Conservation (phyloP, 2,888 invertebrate genomes). For the Lypha dubia region DNA sequence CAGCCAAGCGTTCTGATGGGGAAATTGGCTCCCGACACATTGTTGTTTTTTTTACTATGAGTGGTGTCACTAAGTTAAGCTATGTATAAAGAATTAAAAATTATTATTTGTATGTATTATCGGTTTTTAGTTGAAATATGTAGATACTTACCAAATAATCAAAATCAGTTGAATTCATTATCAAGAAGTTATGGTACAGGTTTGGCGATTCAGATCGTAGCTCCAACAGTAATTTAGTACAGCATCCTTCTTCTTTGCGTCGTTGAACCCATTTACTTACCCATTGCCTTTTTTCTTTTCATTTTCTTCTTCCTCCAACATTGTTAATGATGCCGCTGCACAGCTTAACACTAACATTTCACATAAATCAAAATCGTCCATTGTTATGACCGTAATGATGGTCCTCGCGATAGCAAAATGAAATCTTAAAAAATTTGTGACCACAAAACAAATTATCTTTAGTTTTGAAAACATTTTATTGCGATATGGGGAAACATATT, state of each 20-base stretch:
- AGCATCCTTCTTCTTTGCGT: neutral
- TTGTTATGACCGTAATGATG: too few relatives aligned
- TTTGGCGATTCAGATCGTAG: neutral
- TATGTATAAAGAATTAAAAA: too few relatives aligned
- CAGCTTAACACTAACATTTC: neutral
- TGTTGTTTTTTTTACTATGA: neutral
- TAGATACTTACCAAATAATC: neutral
- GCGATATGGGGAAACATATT: too few relatives aligned
- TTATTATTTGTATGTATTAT: too few relatives aligned
- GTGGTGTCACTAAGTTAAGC: neutral
- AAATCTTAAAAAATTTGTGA: too few relatives aligned
- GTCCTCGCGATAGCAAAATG: too few relatives aligned
- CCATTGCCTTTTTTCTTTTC: neutral
- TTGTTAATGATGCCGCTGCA: neutral
- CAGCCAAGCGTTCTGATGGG: neutral
- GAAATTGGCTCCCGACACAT: neutral
- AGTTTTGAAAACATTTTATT: too few relatives aligned
- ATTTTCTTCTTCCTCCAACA: neutral
- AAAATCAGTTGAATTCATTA: neutral
- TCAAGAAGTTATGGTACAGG: neutral
- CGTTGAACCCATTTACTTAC: conserved; percentile 5
- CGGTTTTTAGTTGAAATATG: too few relatives aligned
- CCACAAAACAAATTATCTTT: too few relatives aligned
- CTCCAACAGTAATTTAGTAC: neutral
- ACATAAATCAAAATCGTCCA: too few relatives aligned